Evolutionary conservation across 2,888 invertebrate species (phyloP).

Genomic region (Anoncus sp.): DNA sequence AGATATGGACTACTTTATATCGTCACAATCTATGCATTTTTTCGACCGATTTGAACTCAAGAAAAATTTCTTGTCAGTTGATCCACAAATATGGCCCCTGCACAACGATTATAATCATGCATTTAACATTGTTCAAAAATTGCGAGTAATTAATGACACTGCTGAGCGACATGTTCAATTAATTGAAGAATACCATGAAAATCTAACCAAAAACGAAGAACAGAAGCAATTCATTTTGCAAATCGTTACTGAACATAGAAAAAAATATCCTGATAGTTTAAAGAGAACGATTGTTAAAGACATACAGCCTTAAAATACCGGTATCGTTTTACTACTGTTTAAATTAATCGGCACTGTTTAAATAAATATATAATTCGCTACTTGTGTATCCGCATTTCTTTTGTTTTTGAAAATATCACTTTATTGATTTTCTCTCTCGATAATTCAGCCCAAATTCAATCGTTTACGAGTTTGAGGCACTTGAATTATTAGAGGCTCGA

Average conservation of each 20-base stretch:
- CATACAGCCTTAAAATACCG: not conserved
- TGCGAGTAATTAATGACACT: slow-evolving; percentile 41
- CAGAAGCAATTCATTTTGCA: slow-evolving; percentile 44
- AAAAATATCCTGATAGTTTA: slow-evolving; percentile 15
- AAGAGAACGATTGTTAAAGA: not conserved
- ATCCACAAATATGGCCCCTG: slow-evolving; percentile 30
- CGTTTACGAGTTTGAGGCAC: no score
- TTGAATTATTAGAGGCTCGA: no score
- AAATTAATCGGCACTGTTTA: no score
- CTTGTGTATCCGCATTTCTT: no score
- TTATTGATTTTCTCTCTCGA: no score
- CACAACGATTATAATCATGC: slow-evolving; percentile 31
- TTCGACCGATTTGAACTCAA: slow-evolving; percentile 44
- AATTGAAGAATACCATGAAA: slow-evolving; percentile 45
- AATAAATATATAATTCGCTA: no score
- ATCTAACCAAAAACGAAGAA: slow-evolving; percentile 40
- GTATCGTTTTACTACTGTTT: not conserved
- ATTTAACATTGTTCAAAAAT: slow-evolving; percentile 18
- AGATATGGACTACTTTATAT: slow-evolving; percentile 39
- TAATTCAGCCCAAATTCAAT: no score
- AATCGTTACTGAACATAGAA: slow-evolving; percentile 30
- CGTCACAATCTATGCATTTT: slow-evolving; percentile 23
- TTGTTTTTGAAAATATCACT: no score
- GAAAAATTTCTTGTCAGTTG: slow-evolving; percentile 30
- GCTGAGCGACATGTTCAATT: slow-evolving; percentile 48